Percentiles rank a stretch among this genome's conserved stretches.
Conservation (phyloP, 2,797 vertebrate genomes). For the Mormyrops boulengeri region DNA sequence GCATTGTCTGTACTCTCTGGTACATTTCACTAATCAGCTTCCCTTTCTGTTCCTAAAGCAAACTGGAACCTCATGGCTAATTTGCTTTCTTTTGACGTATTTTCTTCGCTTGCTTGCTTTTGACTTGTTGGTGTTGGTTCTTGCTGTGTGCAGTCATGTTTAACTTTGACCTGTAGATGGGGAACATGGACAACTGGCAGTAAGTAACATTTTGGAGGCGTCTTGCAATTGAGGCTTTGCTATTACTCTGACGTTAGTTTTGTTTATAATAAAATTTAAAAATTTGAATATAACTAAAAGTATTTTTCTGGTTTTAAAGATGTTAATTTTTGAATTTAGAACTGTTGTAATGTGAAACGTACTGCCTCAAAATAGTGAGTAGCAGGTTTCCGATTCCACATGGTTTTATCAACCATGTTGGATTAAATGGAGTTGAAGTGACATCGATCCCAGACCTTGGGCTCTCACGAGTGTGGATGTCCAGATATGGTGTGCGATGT, state of each 20-base stretch:
- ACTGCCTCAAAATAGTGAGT: background rate
- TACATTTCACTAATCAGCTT: background rate
- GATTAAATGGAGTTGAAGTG: background rate
- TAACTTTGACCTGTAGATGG: background rate
- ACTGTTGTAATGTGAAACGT: background rate
- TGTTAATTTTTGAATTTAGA: background rate
- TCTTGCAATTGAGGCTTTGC: background rate
- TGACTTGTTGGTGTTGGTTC: background rate
- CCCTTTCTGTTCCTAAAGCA: background rate
- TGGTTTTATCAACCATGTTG: background rate
- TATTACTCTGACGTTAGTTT: background rate
- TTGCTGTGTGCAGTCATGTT: background rate
- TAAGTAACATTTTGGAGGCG: background rate
- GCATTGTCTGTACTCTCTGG: background rate
- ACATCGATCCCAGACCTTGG: background rate
- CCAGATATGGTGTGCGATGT: background rate
- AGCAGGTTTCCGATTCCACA: background rate
- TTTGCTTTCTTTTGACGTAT: background rate
- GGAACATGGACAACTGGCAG: background rate
- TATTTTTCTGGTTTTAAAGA: background rate
- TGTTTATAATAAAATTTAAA: background rate
- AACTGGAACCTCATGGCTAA: background rate
- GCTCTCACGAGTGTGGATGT: background rate
- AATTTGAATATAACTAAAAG: background rate
- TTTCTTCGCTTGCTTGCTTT: background rate